Conservation (phyloP, 2,113 vertebrate species). For the Cricetomys ansorgei region DNA sequence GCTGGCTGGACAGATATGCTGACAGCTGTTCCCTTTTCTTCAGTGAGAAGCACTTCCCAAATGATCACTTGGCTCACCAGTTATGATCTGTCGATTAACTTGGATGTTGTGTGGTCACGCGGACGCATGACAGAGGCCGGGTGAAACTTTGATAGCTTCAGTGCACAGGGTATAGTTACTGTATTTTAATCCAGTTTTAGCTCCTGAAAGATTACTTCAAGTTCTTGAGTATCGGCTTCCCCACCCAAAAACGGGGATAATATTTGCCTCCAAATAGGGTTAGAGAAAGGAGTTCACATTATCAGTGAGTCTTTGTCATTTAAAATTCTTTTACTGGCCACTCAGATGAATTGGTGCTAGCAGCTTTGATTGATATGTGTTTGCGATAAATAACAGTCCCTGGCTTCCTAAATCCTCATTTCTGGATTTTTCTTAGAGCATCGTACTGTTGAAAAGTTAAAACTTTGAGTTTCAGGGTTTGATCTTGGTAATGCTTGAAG, state of each 20-base stretch:
- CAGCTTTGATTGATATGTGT: neutral
- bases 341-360: neutral
- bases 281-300: neutral
- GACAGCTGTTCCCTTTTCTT: neutral
- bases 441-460: neutral
- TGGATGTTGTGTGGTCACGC: neutral
- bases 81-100: neutral
- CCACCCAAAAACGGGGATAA: neutral
- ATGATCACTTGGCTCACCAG: neutral
- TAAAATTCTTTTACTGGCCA: neutral
- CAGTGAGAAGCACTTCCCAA: neutral
- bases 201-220: neutral
- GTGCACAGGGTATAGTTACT: neutral
- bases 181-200: neutral
- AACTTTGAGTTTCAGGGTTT: neutral
- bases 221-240: neutral
- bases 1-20: too few relatives aligned
- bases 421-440: neutral
- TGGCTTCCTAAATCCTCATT: conserved; percentile 20
- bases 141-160: neutral
- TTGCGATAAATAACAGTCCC: neutral
- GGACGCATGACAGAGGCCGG: neutral
- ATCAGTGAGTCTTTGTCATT: neutral
- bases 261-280: neutral
- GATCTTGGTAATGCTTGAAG: neutral